Base-by-base conservation (phyloP, 2,888 invertebrate genomes). In the Tetragnatha montana region DNA sequence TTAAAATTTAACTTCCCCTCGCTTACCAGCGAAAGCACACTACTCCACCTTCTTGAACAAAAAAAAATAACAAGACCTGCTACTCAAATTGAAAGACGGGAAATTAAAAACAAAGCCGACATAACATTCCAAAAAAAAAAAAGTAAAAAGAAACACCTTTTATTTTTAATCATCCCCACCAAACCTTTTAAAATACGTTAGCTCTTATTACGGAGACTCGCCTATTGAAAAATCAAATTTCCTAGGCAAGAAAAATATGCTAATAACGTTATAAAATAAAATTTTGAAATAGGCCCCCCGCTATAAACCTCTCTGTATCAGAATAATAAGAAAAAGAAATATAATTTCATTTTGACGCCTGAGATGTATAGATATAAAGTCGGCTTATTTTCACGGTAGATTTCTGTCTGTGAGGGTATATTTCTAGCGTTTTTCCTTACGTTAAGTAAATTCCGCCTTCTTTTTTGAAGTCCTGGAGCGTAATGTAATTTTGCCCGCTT, bases 401-500 rank as follows among this genome's bases (percentile, higher is more conserved):
- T 50, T 19, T 76, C 50, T 60, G 12, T 76, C 50, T 60, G 12
- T 10, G 60, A 21, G 6, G 22, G n/a, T 8, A 22, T 21, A 76
- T 22, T 14, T 78, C 60, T 60, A 17, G 21, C 22, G 50, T 60
- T 60, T 78, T 60, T 60, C 50, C 22, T 78, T 21, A 22, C 60
- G 17, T 60, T 60, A 78, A 78, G 78, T 78, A 78, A 51, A 78
- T 78, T 78, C 22, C 51, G 60, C 50, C 60, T 78, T 17, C 35
- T 78, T 60, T n/a, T 78, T 51, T 35, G 78, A 78, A 78, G 60
- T 60, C 60, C 60, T 22, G 8, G 14, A 14, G 17, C 47, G 78
- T 78, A 78, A 78, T 78, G 78, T 60, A 78, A 78, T 78, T 78
- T 78, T 78, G 35, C 35, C 78, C 21, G 60, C 60, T 78, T 78